Conservation (phyloP, 1,140 invertebrate species). For the Popillia japonica region DNA sequence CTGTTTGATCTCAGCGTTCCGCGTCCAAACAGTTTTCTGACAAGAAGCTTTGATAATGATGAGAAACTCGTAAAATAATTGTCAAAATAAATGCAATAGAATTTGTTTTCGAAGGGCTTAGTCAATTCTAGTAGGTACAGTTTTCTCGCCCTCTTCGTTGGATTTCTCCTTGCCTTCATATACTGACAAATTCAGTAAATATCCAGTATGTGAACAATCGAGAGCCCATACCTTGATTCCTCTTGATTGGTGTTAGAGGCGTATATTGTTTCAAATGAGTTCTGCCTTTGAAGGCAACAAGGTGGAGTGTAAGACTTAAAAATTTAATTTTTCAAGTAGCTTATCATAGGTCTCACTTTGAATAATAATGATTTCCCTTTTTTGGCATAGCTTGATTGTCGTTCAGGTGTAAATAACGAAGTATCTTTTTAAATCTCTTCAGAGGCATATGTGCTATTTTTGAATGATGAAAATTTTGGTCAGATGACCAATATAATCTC, state of each 20-base stretch:
- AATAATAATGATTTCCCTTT: slow-evolving; percentile 55
- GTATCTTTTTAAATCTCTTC: too few relatives aligned
- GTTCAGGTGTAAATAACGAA: too few relatives aligned
- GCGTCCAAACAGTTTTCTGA: slow-evolving; percentile 13
- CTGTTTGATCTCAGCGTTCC: neutral
- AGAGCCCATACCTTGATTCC: slow-evolving; percentile 59
- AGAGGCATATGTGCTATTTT: too few relatives aligned
- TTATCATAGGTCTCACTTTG: slow-evolving; percentile 56
- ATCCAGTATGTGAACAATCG: slow-evolving; percentile 42
- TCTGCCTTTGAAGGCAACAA: slow-evolving; percentile 59
- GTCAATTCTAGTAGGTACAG: too few relatives aligned
- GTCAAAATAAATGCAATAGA: slow-evolving; percentile 19
- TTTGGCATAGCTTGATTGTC: too few relatives aligned
- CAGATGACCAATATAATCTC: too few relatives aligned
- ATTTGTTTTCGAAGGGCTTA: neutral
- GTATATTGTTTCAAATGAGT: slow-evolving; percentile 60
- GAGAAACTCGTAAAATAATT: slow-evolving; percentile 11
- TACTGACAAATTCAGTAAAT: slow-evolving; percentile 30
- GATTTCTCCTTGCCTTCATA: slow-evolving; percentile 29
- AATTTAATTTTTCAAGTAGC: slow-evolving; percentile 46
- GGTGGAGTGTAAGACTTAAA: slow-evolving; percentile 44
- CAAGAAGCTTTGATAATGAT: slow-evolving; percentile 9
- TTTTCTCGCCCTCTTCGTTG: neutral
- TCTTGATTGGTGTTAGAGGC: slow-evolving; percentile 62
- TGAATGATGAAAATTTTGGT: too few relatives aligned